phyloP scores from a whole-genome alignment of 2,888 invertebrate species.

The Prenolepis imparis region DNA sequence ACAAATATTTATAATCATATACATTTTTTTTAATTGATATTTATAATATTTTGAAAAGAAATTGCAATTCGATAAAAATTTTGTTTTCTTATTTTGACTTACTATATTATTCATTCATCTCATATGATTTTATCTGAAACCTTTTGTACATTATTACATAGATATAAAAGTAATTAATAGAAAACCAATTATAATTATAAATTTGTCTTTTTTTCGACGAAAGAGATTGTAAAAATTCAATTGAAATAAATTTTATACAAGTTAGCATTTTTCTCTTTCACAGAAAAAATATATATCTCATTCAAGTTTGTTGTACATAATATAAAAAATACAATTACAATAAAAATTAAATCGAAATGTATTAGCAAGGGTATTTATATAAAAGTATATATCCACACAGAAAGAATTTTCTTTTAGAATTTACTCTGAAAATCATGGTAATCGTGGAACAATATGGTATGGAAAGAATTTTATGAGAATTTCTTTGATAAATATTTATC shows the following conservation, averaged over 20 bases:
- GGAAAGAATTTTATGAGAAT: too few species aligned
- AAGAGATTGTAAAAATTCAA: neutral
- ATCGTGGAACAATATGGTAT: too few species aligned
- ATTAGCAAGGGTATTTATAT: too few species aligned
- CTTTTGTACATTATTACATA: slow-evolving; percentile 3
- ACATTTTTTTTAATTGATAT: neutral
- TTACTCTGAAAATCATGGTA: too few species aligned
- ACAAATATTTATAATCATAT: neutral
- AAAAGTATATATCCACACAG: too few species aligned
- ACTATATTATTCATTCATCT: neutral
- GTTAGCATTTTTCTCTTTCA: neutral
- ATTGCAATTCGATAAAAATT: neutral
- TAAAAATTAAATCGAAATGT: slow-evolving; percentile 9
- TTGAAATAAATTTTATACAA: slow-evolving; percentile 8
- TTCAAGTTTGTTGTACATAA: neutral
- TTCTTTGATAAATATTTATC: too few species aligned
- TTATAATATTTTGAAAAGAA: neutral
- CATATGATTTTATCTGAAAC: slow-evolving; percentile 10
- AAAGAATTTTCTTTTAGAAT: too few species aligned
- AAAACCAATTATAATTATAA: neutral
- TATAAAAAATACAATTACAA: neutral
- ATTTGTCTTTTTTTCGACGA: neutral
- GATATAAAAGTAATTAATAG: neutral
- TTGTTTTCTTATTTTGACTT: neutral
- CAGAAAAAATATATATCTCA: neutral